phyloP scores from a whole-genome alignment of 2,888 invertebrate genomes.

The Cecidostiba fungosa region DNA sequence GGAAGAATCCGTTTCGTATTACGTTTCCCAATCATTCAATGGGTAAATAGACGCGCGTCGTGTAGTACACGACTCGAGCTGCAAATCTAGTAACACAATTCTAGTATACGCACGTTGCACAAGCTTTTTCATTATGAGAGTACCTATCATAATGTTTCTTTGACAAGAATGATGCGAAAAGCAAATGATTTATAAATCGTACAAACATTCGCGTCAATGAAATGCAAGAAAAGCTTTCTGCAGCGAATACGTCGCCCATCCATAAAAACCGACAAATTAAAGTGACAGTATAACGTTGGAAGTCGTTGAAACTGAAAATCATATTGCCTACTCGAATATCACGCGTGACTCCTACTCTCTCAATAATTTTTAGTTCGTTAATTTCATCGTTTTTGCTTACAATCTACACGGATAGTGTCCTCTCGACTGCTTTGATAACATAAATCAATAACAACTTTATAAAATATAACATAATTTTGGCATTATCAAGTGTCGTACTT shows the following conservation, averaged over 20 bases:
- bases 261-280: not conserved
- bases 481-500: constrained; percentile 16
- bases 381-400: not conserved
- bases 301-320: constrained; percentile 43
- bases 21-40: not conserved
- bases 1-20: constrained; percentile 1
- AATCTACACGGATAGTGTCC: not conserved
- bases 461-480: constrained; percentile 41
- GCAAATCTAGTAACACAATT: not conserved
- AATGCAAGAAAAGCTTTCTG: not conserved
- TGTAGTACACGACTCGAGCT: not conserved
- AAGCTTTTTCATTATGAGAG: not conserved
- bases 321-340: constrained; percentile 14
- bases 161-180: constrained; percentile 7
- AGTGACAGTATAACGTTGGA: constrained; percentile 9
- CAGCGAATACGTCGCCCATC: not conserved
- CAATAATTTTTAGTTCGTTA: not conserved
- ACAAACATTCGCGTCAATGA: not conserved
- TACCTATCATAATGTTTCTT: not conserved
- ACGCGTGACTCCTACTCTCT: not conserved
- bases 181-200: not conserved
- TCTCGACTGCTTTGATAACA: constrained; percentile 27
- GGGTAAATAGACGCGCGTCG: not conserved
- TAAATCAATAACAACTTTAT: constrained; percentile 42
- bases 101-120: not conserved